Evolutionary conservation across 2,113 vertebrate genomes (phyloP), one percentile per base, ranked within the genome.

Genomic region (Megaceryle maxima): DNA sequence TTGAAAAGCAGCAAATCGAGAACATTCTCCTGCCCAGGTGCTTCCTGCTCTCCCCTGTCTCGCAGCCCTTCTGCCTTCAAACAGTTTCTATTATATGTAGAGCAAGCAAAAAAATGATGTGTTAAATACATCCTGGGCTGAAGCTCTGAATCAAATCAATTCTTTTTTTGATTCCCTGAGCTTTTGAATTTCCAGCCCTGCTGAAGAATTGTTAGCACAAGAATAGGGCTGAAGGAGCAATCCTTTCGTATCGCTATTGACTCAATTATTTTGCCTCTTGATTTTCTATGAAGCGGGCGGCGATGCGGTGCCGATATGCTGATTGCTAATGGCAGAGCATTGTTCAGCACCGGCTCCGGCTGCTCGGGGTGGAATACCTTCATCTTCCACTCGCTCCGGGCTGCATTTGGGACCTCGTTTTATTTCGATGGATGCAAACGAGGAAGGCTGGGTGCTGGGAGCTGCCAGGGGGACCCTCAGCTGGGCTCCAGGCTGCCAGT

Each of bases 211-310:
- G 94, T 96, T 96, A 95, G 95, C 94, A 94, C 85, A 96, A 97
- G 96, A 97, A 95, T 90, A n/a, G 91, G 92, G 91, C 93, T 95
- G 96, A 75, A 95, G 95, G 96, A 97, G 95, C 92, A 95, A 94
- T 95, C 95, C 96, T 90, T 87, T 35, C 68, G n/a, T 37, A 55
- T 67, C 85, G 11, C 94, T 78, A 87, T 95, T 88, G 96, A 97
- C 94, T 97, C 96, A 75, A 93, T 96, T 96, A 96, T 97, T 95
- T 95, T 87, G 67, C 96, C 92, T 92, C 96, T 95, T 97, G 97
- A 97, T 97, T 97, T 96, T 87, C 80, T 89, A 48, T 68, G 96
- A 57, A 74, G 91, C 72, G 50, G 93, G 67, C 87, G 16, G 79
- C 57, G 66, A 35, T 59, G 91, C 88, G 24, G 83, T 33, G 44